A percentile compares a stretch with the other conserved stretches of the same genome.
phyloP scores from a whole-genome alignment of 2,888 invertebrate genomes.

The Lasioglossum vierecki region DNA sequence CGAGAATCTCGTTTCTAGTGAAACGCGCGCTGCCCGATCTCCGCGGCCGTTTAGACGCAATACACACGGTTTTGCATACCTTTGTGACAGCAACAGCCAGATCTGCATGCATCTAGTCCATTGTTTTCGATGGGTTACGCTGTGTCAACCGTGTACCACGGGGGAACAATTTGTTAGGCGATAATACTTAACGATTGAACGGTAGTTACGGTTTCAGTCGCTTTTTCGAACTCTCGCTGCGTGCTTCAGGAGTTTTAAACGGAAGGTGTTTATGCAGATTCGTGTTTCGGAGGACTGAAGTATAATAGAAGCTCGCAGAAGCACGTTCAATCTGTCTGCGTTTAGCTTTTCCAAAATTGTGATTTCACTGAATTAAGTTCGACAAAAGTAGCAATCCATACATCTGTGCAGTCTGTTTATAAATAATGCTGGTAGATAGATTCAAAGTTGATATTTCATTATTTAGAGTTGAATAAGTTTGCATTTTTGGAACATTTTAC shows the following conservation, averaged over 20 bases:
- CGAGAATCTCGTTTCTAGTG: conserved; percentile 59
- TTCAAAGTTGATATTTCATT: too few species aligned
- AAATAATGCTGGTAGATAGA: too few species aligned
- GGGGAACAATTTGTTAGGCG: conserved; percentile 14
- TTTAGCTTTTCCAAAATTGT: too few species aligned
- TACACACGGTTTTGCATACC: conserved; percentile 59
- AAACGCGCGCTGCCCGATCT: conserved; percentile 54
- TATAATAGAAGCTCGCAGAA: not conserved
- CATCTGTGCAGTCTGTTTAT: too few species aligned
- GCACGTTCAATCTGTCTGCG: not conserved
- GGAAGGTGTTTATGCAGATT: not conserved
- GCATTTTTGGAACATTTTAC: too few species aligned
- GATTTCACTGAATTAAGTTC: too few species aligned
- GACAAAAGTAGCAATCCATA: too few species aligned
- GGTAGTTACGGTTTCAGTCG: not conserved
- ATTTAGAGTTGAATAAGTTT: too few species aligned
- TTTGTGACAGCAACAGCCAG: conserved; percentile 54
- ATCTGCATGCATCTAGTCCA: conserved; percentile 59
- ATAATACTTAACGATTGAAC: not conserved
- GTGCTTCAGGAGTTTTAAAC: not conserved
- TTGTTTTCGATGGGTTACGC: conserved; percentile 42
- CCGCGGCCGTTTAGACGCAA: conserved; percentile 52
- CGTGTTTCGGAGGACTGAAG: not conserved
- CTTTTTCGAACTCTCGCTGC: not conserved
- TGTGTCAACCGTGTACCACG: conserved; percentile 3